Conservation (phyloP, 2,113 vertebrate species). For the Cygnus buccinator region DNA sequence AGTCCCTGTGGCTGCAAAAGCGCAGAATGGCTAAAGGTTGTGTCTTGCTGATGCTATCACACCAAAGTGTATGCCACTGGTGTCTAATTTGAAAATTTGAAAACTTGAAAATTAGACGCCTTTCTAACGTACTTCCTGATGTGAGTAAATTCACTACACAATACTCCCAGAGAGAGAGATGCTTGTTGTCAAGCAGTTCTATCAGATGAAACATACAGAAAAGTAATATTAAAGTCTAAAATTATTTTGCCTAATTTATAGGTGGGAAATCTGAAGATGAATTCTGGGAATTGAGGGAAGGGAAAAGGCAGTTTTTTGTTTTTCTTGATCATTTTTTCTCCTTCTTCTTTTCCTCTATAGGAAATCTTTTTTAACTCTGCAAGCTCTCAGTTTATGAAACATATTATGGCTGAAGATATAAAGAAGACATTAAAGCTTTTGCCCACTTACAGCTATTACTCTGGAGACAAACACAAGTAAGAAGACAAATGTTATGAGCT, state of each 20-base stretch:
- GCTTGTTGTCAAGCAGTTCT: neutral
- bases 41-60: neutral
- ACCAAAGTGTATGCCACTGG: neutral
- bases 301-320: neutral
- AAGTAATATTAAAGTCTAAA: neutral
- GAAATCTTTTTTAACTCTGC: constrained; percentile 18
- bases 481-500: constrained; percentile 16
- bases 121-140: neutral
- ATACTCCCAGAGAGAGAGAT: neutral
- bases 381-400: neutral
- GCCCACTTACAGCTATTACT: neutral
- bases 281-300: neutral
- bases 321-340: neutral
- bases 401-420: neutral
- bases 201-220: neutral
- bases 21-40: neutral
- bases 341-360: neutral
- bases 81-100: neutral
- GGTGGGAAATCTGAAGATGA: neutral
- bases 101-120: neutral
- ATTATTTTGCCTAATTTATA: neutral
- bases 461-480: neutral
- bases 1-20: neutral
- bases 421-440: constrained; percentile 15
- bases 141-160: neutral